Percentiles rank a stretch among this genome's conserved stretches.
Conservation (phyloP, 2,888 invertebrate genomes). For the Protonemura montana region DNA sequence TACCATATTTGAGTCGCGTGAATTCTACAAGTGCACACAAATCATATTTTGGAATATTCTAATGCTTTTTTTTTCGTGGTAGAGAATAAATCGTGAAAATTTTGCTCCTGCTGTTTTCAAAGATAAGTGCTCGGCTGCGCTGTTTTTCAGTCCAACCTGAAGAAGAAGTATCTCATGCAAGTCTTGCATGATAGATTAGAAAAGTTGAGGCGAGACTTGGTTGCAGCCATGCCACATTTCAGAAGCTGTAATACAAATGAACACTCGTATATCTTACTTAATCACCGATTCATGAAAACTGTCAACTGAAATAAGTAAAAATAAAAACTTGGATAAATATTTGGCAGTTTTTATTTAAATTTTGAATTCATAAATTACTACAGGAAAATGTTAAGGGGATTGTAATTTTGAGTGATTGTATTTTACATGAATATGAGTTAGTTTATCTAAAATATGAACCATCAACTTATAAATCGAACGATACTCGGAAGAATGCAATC, state of each 20-base stretch:
- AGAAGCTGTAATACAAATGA: not conserved
- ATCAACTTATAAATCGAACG: too few relatives aligned
- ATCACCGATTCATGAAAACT: not conserved
- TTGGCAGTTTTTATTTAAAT: conserved; percentile 12
- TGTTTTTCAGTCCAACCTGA: not conserved
- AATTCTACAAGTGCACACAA: not conserved
- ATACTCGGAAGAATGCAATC: too few relatives aligned
- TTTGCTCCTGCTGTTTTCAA: conserved; percentile 12
- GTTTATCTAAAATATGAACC: too few relatives aligned
- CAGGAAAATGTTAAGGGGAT: not conserved
- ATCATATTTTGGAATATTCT: not conserved
- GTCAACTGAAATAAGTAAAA: not conserved
- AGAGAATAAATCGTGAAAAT: conserved; percentile 7
- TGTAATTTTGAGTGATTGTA: not conserved
- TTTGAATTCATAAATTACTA: not conserved
- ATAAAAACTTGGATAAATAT: conserved; percentile 12
- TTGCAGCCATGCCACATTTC: not conserved
- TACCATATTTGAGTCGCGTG: not conserved
- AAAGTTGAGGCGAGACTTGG: not conserved
- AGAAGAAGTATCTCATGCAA: not conserved
- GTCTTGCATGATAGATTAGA: not conserved
- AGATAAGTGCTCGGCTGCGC: not conserved
- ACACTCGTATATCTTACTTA: not conserved
- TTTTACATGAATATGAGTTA: not conserved
- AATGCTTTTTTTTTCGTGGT: not conserved